phyloP scores from a whole-genome alignment of 2,797 vertebrate genomes.

The Acanthopagrus latus region DNA sequence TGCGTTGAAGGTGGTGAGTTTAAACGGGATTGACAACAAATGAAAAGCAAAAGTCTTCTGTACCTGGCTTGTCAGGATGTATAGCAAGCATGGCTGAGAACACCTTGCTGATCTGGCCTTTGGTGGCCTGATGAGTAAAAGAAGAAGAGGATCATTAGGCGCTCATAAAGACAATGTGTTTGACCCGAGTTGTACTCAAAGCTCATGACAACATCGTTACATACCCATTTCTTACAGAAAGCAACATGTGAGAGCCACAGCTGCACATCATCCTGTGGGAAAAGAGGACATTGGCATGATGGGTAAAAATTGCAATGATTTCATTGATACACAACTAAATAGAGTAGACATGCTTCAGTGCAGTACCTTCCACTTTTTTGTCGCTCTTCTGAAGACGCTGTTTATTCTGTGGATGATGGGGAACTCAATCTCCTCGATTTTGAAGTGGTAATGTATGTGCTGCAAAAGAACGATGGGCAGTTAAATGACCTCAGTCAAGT shows the following conservation, averaged over 20 bases:
- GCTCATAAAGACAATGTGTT: neutral
- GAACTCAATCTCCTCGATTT: slow-evolving; percentile 94
- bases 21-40: neutral
- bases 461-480: slow-evolving; percentile 60
- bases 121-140: slow-evolving; percentile 84
- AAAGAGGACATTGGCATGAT: neutral
- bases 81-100: slow-evolving; percentile 94
- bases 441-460: slow-evolving; percentile 93
- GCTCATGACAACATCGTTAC: slow-evolving; percentile 61
- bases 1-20: neutral
- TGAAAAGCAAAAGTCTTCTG: slow-evolving; percentile 1
- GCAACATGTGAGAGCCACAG: slow-evolving; percentile 96
- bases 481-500: neutral
- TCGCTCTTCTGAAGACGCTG: slow-evolving; percentile 90
- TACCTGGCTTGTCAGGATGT: slow-evolving; percentile 98
- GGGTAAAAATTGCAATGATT: rapidly evolving
- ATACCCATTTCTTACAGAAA: slow-evolving; percentile 98
- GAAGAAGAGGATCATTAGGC: neutral
- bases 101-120: slow-evolving; percentile 91
- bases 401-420: slow-evolving; percentile 91
- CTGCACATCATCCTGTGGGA: slow-evolving; percentile 91
- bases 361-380: slow-evolving; percentile 95
- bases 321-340: neutral
- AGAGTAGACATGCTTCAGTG: neutral
- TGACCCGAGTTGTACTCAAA: neutral